These are phyloP conservation scores for Mystacornis crossleyi DNA, from an alignment of 2,113 vertebrate genomes.

Conservation along the genomic window DNA sequence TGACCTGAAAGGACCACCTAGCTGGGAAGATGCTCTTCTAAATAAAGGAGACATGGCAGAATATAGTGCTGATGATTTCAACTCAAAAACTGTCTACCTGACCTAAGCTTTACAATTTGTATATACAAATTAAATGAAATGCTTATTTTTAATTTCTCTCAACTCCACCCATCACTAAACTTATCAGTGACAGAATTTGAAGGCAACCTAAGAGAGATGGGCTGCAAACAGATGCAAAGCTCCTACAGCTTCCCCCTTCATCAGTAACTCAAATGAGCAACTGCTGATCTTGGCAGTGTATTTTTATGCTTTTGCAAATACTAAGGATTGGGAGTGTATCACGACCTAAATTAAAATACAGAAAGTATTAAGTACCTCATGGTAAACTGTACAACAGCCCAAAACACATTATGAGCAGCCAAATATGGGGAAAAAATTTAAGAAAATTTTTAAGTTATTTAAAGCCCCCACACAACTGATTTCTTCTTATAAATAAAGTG, in stretches of 20 bases:
- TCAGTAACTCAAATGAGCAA: not conserved
- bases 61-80: fast-evolving
- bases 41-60: not conserved
- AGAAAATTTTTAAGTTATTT: fast-evolving
- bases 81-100: not conserved
- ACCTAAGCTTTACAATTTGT: not conserved
- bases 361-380: not conserved
- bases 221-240: not conserved
- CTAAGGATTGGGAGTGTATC: not conserved
- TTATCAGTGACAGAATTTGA: not conserved
- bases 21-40: not conserved
- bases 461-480: not conserved
- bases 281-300: not conserved
- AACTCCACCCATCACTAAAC: not conserved
- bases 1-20: not conserved
- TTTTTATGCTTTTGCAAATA: not conserved
- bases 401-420: not conserved
- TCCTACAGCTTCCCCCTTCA: not conserved
- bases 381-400: not conserved
- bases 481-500: not conserved
- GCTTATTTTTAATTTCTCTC: not conserved
- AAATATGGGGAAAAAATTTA: fast-evolving
- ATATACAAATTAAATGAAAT: not conserved
- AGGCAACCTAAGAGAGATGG: not conserved
- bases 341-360: not conserved